Percentiles rank a stretch among this genome's conserved stretches.
These are phyloP conservation scores for Ciconia stormi DNA, from an alignment of 2,113 vertebrate species.

Conservation along the genomic window DNA sequence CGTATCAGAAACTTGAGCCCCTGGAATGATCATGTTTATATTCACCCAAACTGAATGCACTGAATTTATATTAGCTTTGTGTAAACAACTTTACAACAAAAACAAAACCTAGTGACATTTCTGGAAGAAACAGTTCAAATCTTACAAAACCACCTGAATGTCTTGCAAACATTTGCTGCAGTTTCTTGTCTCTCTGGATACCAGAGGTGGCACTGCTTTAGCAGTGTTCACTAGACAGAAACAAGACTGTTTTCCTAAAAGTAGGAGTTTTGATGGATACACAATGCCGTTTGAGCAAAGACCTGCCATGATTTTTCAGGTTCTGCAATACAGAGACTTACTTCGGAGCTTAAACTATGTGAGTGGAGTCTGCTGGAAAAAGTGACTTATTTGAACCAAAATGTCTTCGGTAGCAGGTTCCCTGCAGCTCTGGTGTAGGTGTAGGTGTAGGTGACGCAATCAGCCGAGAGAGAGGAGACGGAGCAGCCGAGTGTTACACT, in stretches of 20 bases:
- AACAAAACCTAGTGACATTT: neutral
- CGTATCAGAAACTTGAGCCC: neutral
- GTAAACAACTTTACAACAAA: neutral
- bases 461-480: neutral
- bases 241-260: neutral
- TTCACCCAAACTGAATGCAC: neutral
- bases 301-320: neutral
- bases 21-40: neutral
- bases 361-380: neutral
- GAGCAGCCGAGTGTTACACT: neutral
- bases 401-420: neutral
- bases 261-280: neutral
- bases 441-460: neutral
- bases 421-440: neutral
- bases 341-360: neutral
- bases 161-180: neutral
- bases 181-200: neutral
- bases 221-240: too few species aligned
- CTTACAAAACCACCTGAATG: neutral
- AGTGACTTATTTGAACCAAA: neutral
- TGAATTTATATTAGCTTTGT: neutral
- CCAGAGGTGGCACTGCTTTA: neutral
- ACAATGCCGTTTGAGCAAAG: neutral
- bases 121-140: neutral
- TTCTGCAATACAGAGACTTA: neutral